Conservation (phyloP, 1,140 invertebrate species). For the Drosophila eugracilis region DNA sequence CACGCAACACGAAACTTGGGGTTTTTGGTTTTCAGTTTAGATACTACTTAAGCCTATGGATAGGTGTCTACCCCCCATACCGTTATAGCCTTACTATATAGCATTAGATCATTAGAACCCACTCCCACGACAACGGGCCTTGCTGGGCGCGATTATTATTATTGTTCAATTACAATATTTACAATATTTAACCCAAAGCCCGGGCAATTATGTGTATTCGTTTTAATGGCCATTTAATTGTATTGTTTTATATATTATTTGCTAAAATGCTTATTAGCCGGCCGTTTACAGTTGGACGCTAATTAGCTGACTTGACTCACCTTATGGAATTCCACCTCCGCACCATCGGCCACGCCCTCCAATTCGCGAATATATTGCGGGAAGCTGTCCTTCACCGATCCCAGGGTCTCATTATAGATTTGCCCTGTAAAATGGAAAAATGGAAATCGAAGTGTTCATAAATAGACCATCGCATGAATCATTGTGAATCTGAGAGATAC, state of each 20-base stretch:
- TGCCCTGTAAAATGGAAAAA: slow-evolving; percentile 55
- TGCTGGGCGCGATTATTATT: slow-evolving; percentile 24
- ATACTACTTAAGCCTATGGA: background rate
- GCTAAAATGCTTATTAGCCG: slow-evolving; percentile 17
- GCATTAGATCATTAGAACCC: slow-evolving; percentile 32
- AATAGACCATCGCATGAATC: background rate
- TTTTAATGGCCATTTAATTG: slow-evolving; percentile 66
- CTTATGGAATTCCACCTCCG: slow-evolving; percentile 92
- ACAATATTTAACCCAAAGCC: slow-evolving; percentile 36
- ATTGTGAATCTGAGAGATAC: slow-evolving; percentile 29
- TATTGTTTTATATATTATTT: slow-evolving; percentile 20
- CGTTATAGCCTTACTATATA: slow-evolving; percentile 1
- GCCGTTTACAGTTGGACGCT: slow-evolving; percentile 29
- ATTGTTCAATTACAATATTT: slow-evolving; percentile 31
- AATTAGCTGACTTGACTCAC: slow-evolving; percentile 84
- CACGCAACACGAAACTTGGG: slow-evolving; percentile 27
- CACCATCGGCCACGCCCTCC: slow-evolving; percentile 93
- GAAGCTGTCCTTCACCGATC: slow-evolving; percentile 88
- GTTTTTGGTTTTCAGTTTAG: slow-evolving; percentile 19
- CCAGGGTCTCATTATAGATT: slow-evolving; percentile 91
- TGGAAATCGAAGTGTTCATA: background rate
- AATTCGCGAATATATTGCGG: slow-evolving; percentile 93
- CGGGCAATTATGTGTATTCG: slow-evolving; percentile 49
- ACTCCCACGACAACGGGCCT: slow-evolving; percentile 34
- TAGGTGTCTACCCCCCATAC: background rate